These are phyloP conservation scores for Paracyclopina nana DNA, from an alignment of 1,140 invertebrate genomes.

Conservation along the genomic window DNA sequence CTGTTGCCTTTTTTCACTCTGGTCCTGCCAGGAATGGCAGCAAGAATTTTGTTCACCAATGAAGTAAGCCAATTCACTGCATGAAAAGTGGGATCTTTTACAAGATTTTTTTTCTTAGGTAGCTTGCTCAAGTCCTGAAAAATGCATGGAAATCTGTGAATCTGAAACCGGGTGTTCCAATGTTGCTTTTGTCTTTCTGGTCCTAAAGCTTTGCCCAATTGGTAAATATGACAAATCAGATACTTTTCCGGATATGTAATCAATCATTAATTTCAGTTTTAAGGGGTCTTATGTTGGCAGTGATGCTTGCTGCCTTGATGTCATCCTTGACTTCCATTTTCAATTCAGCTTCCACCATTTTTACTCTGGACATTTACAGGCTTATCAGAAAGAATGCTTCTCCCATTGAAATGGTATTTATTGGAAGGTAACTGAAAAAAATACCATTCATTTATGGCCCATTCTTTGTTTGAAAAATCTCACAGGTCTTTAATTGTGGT, in stretches of 20 bases:
- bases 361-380: slow-evolving; percentile 35
- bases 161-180: slow-evolving; percentile 30
- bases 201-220: slow-evolving; percentile 30
- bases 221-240: too few species aligned
- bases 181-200: slow-evolving; percentile 33
- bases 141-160: not conserved
- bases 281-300: slow-evolving; percentile 31
- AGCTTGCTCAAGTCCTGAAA: slow-evolving; percentile 11
- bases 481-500: slow-evolving; percentile 31
- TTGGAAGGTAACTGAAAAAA: too few species aligned
- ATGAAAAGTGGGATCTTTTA: too few species aligned
- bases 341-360: slow-evolving; percentile 22
- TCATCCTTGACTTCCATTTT: slow-evolving; percentile 25
- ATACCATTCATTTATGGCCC: too few species aligned
- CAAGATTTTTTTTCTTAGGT: too few species aligned
- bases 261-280: too few species aligned
- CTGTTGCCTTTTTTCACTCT: slow-evolving; percentile 35
- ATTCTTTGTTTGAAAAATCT: too few species aligned
- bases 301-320: slow-evolving; percentile 35
- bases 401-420: slow-evolving; percentile 11
- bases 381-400: slow-evolving; percentile 25
- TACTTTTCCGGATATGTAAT: too few species aligned
- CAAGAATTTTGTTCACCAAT: slow-evolving; percentile 31
- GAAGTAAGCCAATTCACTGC: too few species aligned
- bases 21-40: slow-evolving; percentile 37